phyloP scores from a whole-genome alignment of 2,113 vertebrate species.

The Gorsachius goisagi region DNA sequence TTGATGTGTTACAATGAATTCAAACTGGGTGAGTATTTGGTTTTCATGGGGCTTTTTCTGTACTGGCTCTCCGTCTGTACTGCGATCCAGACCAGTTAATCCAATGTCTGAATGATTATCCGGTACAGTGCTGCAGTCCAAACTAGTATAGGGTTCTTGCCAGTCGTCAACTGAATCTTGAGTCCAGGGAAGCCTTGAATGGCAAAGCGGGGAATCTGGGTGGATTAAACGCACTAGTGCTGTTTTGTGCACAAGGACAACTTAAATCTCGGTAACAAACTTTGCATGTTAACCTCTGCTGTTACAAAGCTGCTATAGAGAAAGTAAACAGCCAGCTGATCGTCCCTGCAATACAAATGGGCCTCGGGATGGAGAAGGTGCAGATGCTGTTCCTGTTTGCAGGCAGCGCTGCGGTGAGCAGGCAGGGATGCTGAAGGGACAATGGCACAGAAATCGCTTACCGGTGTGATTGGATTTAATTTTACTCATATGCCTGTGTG shows the following conservation, averaged over 20 bases:
- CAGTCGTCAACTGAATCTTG: background rate
- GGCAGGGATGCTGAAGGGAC: background rate
- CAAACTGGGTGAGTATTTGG: background rate
- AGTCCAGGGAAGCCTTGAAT: background rate
- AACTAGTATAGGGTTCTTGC: background rate
- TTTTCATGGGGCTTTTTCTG: background rate
- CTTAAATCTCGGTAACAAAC: background rate
- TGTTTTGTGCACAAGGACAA: background rate
- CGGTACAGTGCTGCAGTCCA: background rate
- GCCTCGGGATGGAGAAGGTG: background rate
- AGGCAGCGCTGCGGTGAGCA: background rate
- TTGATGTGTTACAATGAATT: background rate
- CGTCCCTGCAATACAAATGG: background rate
- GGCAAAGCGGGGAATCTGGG: background rate
- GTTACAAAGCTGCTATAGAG: background rate
- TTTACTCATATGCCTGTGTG: fast-evolving
- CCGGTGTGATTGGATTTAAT: background rate
- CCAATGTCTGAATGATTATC: background rate
- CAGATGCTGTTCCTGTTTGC: background rate
- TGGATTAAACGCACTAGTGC: background rate
- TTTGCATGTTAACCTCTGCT: background rate
- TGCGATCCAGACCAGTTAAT: background rate
- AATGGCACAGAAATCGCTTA: background rate
- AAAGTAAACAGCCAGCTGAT: background rate
- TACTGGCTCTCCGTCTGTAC: background rate